phyloP scores from a whole-genome alignment of 2,888 invertebrate species.

The Aphodius sticticus region DNA sequence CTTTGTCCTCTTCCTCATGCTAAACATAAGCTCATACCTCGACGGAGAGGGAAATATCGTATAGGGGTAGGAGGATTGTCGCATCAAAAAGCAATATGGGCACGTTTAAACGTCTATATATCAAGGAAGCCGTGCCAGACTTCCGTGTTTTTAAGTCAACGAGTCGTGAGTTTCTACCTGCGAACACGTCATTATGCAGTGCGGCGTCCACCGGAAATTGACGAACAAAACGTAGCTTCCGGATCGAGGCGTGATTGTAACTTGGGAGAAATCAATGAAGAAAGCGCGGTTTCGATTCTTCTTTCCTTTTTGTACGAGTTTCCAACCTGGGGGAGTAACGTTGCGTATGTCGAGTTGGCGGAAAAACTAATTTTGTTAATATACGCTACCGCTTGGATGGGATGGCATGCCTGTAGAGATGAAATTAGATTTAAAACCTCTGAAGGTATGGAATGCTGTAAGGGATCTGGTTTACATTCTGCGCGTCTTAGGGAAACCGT shows the following conservation, averaged over 20 bases:
- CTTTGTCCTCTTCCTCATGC: slow-evolving; percentile 10
- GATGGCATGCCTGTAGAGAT: not conserved
- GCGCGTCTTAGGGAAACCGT: not conserved
- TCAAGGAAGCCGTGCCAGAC: slow-evolving; percentile 36
- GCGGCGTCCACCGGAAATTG: slow-evolving; percentile 48
- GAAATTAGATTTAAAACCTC: not conserved
- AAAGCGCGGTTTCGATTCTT: slow-evolving; percentile 38
- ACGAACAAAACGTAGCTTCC: slow-evolving; percentile 52
- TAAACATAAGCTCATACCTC: slow-evolving; percentile 10
- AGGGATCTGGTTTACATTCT: not conserved
- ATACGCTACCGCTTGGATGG: not conserved
- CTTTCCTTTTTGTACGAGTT: slow-evolving; percentile 35
- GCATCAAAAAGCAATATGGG: slow-evolving; percentile 50
- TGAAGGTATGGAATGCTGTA: not conserved
- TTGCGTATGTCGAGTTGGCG: not conserved
- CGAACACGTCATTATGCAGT: slow-evolving; percentile 47
- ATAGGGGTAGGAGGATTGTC: slow-evolving; percentile 37
- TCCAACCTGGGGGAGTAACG: not conserved
- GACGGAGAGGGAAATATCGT: slow-evolving; percentile 23
- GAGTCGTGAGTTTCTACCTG: slow-evolving; percentile 39
- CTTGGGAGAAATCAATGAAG: slow-evolving; percentile 44
- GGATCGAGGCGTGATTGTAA: slow-evolving; percentile 47
- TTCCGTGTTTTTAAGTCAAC: not conserved
- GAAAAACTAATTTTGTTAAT: not conserved
- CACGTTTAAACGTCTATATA: slow-evolving; percentile 47